These are phyloP conservation scores for Chymomyza caudatula DNA, from an alignment of 2,888 invertebrate species.

Conservation along the genomic window DNA sequence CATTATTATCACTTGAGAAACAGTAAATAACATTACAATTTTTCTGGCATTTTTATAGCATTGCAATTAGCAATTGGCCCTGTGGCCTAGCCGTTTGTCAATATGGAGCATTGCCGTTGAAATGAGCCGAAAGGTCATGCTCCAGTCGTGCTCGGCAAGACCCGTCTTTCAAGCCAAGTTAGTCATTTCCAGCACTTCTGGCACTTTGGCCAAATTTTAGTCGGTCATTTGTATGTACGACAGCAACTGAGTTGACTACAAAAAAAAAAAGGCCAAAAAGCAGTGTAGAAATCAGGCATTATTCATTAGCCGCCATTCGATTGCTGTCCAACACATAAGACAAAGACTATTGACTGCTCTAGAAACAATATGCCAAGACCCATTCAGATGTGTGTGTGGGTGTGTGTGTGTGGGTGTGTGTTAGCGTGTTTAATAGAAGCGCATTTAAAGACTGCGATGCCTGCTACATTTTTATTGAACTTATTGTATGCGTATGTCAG, in stretches of 20 bases:
- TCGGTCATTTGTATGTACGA: slow-evolving; percentile 51
- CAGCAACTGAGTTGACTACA: slow-evolving; percentile 21
- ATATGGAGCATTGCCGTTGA: slow-evolving; percentile 19
- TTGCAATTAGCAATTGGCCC: slow-evolving; percentile 37
- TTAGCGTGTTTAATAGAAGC: background rate
- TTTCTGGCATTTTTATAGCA: slow-evolving; percentile 19
- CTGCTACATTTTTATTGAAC: slow-evolving; percentile 61
- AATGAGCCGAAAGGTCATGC: slow-evolving; percentile 21
- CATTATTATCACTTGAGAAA: slow-evolving; percentile 40
- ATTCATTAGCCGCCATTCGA: slow-evolving; percentile 58
- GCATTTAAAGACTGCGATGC: slow-evolving; percentile 57
- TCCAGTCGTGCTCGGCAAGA: background rate
- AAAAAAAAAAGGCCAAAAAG: slow-evolving; percentile 27
- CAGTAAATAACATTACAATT: slow-evolving; percentile 21
- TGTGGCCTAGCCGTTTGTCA: slow-evolving; percentile 14
- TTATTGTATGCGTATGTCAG: slow-evolving; percentile 47
- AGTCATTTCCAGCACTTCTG: background rate
- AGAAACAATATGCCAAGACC: background rate
- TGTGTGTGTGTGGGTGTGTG: background rate
- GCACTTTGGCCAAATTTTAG: background rate
- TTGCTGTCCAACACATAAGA: slow-evolving; percentile 44
- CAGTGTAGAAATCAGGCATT: slow-evolving; percentile 63
- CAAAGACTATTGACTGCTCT: background rate
- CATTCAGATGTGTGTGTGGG: background rate
- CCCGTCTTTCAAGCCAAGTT: background rate